Evolutionary conservation across 30 jellyfish, hydroid and myxozoan species (phyloP).

Genomic region (Aurelia coerulea): DNA sequence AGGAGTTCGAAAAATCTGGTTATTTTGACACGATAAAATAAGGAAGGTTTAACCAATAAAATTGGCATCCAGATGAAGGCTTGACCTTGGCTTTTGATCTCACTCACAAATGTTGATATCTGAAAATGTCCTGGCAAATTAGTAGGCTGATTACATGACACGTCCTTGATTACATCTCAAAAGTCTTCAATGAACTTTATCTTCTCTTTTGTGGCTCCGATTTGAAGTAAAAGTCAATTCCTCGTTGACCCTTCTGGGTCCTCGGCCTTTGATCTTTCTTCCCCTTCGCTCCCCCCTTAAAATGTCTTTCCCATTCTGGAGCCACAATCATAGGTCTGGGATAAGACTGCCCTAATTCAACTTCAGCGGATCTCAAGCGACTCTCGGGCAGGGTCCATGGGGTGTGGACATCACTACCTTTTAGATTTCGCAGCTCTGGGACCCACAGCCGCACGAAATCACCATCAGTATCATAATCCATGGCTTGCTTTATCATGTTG

Average conservation of each 20-base stretch:
- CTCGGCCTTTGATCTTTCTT: constrained; percentile 1
- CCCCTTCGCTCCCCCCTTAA: constrained; percentile 4
- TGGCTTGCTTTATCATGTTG: constrained; percentile 74
- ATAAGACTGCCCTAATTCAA: constrained; percentile 42
- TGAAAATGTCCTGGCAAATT: no score
- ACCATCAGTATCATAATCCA: constrained; percentile 78
- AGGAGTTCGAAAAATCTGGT: no score
- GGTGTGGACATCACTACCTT: constrained; percentile 38
- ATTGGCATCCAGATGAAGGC: no score
- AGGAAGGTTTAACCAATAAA: no score
- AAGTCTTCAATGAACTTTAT: neutral
- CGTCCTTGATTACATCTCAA: no score
- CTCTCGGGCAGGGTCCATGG: constrained; percentile 70
- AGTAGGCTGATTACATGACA: no score
- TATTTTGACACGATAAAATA: no score
- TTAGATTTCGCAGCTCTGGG: constrained; percentile 51
- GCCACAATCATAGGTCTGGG: constrained; percentile 71
- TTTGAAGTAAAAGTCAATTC: constrained; percentile 78
- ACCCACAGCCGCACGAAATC: constrained; percentile 70
- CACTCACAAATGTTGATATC: no score
- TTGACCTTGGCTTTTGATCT: no score
- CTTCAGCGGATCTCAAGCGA: constrained; percentile 12
- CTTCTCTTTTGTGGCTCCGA: constrained; percentile 6
- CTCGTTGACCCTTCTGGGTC: constrained; percentile 41
- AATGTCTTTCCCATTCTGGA: constrained; percentile 76